These are phyloP conservation scores for Micoletzkya japonica DNA, from an alignment of 2,888 invertebrate genomes.

Conservation along the genomic window DNA sequence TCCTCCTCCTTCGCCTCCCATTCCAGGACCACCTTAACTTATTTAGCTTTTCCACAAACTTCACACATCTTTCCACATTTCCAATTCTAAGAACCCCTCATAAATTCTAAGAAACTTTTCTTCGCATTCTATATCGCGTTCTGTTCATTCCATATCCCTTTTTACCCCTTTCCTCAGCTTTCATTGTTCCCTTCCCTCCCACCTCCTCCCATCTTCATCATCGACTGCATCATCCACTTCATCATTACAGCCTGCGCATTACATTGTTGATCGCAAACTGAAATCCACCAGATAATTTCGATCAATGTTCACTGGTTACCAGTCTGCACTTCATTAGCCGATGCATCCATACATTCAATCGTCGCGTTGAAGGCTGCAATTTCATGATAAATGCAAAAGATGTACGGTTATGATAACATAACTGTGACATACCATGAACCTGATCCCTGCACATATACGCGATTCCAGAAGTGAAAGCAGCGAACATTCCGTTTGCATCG, in stretches of 20 bases:
- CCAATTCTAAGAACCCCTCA: too few species aligned
- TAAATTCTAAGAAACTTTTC: background rate
- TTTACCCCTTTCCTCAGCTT: background rate
- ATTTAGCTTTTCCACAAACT: background rate
- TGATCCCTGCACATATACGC: conserved; percentile 23
- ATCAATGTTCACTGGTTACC: background rate
- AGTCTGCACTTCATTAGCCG: background rate
- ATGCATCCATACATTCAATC: conserved; percentile 24
- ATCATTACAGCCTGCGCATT: conserved; percentile 24
- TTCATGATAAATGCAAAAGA: background rate
- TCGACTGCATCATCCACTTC: conserved; percentile 23
- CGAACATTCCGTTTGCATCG: conserved; percentile 9
- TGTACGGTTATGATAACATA: background rate
- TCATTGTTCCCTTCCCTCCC: background rate
- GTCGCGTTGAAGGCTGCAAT: conserved; percentile 27
- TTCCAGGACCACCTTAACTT: background rate
- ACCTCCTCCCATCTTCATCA: conserved; percentile 9
- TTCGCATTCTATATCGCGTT: background rate
- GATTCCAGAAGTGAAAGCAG: conserved; percentile 21
- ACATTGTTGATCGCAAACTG: conserved; percentile 20
- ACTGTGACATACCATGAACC: background rate
- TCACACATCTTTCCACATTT: background rate
- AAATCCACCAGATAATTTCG: conserved; percentile 7
- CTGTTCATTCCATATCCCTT: background rate
- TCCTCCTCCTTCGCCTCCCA: conserved; percentile 8